Percentiles rank a stretch among this genome's conserved stretches.
These are phyloP conservation scores for Pocillopora verrucosa DNA, from an alignment of 64 coral and sea anemone species.

Conservation along the genomic window DNA sequence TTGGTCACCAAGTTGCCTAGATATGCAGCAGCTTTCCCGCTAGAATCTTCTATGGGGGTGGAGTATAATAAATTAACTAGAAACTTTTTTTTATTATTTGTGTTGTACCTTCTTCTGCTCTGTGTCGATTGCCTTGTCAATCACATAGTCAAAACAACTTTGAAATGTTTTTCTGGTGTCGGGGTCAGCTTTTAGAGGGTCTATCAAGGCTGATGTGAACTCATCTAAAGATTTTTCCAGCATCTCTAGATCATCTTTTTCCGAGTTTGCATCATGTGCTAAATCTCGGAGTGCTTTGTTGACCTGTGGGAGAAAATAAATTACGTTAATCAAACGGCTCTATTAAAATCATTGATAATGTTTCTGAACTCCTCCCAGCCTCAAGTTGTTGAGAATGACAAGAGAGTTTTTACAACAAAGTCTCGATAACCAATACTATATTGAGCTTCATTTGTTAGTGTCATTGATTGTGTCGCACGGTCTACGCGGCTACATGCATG, in stretches of 20 bases:
- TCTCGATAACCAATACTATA: too few species aligned
- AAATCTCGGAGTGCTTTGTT: slow-evolving; percentile 2
- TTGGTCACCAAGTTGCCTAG: too few species aligned
- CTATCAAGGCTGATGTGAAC: not conserved
- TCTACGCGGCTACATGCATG: too few species aligned
- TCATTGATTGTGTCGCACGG: too few species aligned
- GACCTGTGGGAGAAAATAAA: not conserved
- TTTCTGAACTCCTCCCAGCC: too few species aligned
- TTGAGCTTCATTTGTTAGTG: too few species aligned
- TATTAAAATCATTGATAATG: too few species aligned
- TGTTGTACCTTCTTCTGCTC: slow-evolving; percentile 17
- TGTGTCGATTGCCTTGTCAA: not conserved
- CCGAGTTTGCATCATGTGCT: not conserved
- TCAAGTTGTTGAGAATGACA: too few species aligned
- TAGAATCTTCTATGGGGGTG: too few species aligned
- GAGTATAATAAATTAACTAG: not conserved
- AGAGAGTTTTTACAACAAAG: too few species aligned
- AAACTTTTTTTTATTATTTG: not conserved
- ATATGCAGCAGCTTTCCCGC: too few species aligned
- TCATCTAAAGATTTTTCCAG: not conserved
- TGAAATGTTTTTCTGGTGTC: not conserved
- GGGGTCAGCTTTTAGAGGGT: not conserved
- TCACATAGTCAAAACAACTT: not conserved
- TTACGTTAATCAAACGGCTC: too few species aligned
- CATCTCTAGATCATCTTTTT: not conserved